Percentiles rank a stretch among this genome's conserved stretches.
Evolutionary conservation across 2,113 vertebrate genomes (phyloP).

Genomic region (Struthio camelus): DNA sequence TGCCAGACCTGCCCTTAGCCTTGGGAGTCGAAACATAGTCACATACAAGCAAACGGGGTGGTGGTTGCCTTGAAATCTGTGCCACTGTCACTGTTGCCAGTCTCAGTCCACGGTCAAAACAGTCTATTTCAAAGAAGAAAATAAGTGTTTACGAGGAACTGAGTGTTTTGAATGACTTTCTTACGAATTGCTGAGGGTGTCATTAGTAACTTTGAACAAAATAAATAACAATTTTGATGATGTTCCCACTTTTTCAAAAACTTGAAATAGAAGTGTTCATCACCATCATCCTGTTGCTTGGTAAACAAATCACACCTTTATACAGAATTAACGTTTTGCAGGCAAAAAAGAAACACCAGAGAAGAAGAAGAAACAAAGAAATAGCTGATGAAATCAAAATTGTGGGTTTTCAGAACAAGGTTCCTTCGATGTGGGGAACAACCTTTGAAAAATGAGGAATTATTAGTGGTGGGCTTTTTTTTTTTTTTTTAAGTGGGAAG

Average conservation of each 20-base stretch:
- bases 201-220: not conserved
- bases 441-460: not conserved
- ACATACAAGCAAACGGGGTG: not conserved
- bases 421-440: not conserved
- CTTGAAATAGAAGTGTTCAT: not conserved
- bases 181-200: not conserved
- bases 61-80: not conserved
- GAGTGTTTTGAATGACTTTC: not conserved
- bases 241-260: not conserved
- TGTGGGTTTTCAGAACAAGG: not conserved
- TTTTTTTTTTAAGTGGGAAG: not conserved
- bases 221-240: not conserved
- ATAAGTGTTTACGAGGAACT: not conserved
- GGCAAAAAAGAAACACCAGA: not conserved
- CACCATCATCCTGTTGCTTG: not conserved
- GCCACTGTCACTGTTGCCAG: not conserved
- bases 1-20: not conserved
- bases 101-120: not conserved
- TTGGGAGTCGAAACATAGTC: not conserved
- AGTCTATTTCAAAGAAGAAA: not conserved
- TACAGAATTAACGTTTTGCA: not conserved
- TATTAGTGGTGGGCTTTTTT: too few species aligned
- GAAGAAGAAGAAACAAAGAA: not conserved
- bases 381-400: not conserved
- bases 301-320: not conserved